phyloP scores from a whole-genome alignment of 2,797 vertebrate genomes.

The Gobionotothen gibberifrons region DNA sequence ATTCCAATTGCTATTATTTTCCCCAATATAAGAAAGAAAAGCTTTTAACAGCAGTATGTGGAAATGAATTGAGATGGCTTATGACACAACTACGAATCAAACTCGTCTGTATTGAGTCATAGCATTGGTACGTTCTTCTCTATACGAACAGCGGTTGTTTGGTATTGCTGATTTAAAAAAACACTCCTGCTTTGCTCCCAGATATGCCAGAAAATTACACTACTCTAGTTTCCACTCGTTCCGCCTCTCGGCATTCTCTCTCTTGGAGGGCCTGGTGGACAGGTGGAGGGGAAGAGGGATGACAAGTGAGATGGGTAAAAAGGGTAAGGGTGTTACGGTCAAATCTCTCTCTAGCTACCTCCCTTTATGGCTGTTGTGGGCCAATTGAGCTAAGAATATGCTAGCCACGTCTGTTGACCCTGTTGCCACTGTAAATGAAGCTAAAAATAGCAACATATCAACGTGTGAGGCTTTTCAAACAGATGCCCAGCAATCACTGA shows the following conservation, averaged over 20 bases:
- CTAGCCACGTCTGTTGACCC: constrained; percentile 47
- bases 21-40: not conserved
- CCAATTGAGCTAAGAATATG: constrained; percentile 58
- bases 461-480: constrained; percentile 51
- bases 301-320: constrained; percentile 38
- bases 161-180: constrained; percentile 7
- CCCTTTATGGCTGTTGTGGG: constrained; percentile 35
- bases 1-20: constrained; percentile 11
- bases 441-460: constrained; percentile 61
- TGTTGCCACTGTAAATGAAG: constrained; percentile 54
- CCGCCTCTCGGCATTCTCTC: constrained; percentile 12
- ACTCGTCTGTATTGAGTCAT: not conserved
- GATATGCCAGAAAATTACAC: constrained; percentile 17
- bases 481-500: constrained; percentile 49
- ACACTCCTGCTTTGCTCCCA: constrained; percentile 8
- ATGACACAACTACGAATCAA: not conserved
- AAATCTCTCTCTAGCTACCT: constrained; percentile 31
- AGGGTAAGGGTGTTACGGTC: constrained; percentile 29
- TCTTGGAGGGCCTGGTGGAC: constrained; percentile 30
- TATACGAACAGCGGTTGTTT: not conserved
- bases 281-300: constrained; percentile 35
- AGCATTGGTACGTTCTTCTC: not conserved
- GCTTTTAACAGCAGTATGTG: not conserved
- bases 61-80: not conserved
- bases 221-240: constrained; percentile 8